These are phyloP conservation scores for Melipona quadrifasciata DNA, from an alignment of 1,140 invertebrate species.

Conservation along the genomic window DNA sequence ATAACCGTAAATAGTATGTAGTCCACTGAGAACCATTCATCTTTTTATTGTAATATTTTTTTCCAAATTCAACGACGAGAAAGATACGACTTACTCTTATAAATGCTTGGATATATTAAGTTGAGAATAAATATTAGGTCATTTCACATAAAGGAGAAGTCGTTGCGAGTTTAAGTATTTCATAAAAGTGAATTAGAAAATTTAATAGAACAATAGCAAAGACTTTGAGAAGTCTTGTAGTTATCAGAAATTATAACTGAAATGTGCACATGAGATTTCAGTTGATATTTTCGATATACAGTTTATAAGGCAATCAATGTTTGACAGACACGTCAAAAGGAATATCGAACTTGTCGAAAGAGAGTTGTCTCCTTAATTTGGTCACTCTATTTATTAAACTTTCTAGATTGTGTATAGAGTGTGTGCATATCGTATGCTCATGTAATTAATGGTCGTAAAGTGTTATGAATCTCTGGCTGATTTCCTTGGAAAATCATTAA, in stretches of 20 bases:
- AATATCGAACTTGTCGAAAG: not conserved
- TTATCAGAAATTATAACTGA: not conserved
- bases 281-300: not conserved
- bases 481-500: not conserved
- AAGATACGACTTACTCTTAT: too few species aligned
- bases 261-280: not conserved
- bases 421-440: not conserved
- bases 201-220: not conserved
- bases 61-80: too few species aligned
- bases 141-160: not conserved
- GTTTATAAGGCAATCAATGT: not conserved
- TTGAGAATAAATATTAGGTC: not conserved
- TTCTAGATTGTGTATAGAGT: not conserved
- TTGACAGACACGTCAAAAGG: not conserved
- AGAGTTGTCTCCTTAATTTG: not conserved
- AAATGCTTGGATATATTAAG: not conserved
- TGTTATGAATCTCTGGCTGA: not conserved
- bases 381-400: not conserved
- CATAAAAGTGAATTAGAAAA: not conserved
- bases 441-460: not conserved
- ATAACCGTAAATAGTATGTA: too few species aligned
- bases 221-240: not conserved
- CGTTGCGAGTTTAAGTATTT: not conserved
- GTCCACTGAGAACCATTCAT: too few species aligned
- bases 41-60: too few species aligned